These are phyloP conservation scores for Alethe diademata DNA, from an alignment of 2,113 vertebrate genomes.

Conservation along the genomic window DNA sequence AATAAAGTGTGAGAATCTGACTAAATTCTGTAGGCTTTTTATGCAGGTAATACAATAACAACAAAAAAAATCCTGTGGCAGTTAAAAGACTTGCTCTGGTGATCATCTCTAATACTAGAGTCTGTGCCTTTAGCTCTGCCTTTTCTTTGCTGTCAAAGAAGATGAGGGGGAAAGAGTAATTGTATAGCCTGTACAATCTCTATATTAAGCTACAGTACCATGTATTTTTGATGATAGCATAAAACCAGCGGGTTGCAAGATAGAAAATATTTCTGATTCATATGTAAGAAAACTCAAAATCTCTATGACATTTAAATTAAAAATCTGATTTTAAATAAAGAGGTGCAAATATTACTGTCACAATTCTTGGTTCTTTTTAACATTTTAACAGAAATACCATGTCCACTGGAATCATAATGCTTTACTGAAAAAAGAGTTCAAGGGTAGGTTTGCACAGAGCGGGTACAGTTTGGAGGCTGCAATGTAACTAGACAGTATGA, in stretches of 20 bases:
- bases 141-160: not conserved
- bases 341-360: not conserved
- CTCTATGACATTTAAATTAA: not conserved
- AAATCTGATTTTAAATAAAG: not conserved
- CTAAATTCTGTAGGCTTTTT: not conserved
- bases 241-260: not conserved
- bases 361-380: not conserved
- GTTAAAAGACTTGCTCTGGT: not conserved
- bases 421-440: not conserved
- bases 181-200: not conserved
- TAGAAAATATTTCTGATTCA: conserved; percentile 7
- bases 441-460: not conserved
- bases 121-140: not conserved
- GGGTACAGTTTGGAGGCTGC: not conserved
- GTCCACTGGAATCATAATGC: not conserved
- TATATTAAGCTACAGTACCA: not conserved
- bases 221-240: not conserved
- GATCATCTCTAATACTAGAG: not conserved
- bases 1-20: not conserved
- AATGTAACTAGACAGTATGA: conserved; percentile 2
- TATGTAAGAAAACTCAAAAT: not conserved
- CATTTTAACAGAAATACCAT: not conserved
- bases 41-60: not conserved
- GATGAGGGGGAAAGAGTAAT: not conserved
- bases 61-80: not conserved